These are phyloP conservation scores for Sturnira hondurensis DNA, from an alignment of 2,113 vertebrate genomes.

Conservation along the genomic window DNA sequence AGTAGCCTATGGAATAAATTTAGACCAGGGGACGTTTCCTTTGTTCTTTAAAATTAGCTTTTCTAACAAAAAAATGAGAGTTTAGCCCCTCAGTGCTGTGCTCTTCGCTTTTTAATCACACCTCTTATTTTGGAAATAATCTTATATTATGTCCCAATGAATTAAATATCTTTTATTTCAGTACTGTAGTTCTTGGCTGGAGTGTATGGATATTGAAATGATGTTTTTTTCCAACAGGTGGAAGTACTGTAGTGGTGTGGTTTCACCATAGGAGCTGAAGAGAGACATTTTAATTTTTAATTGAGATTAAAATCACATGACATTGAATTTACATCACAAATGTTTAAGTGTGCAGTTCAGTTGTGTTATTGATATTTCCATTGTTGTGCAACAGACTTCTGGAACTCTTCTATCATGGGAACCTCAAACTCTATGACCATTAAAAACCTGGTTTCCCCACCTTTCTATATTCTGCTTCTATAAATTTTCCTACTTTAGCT, in stretches of 20 bases:
- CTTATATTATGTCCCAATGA: not conserved
- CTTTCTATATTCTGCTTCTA: not conserved
- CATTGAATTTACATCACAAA: not conserved
- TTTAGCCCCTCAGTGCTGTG: not conserved
- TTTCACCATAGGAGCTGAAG: conserved; percentile 33
- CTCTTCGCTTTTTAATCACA: conserved; percentile 3
- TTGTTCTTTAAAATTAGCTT: not conserved
- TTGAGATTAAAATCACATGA: not conserved
- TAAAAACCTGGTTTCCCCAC: not conserved
- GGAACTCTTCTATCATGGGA: not conserved
- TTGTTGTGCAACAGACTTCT: not conserved
- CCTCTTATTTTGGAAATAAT: not conserved
- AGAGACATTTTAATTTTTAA: not conserved
- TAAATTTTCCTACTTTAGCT: not conserved
- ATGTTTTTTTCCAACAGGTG: not conserved
- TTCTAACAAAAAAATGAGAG: conserved; percentile 15
- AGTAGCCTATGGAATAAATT: not conserved
- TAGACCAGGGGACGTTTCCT: not conserved
- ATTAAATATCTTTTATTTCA: not conserved
- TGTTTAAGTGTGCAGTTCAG: not conserved
- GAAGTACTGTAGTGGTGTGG: not conserved
- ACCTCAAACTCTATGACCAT: not conserved
- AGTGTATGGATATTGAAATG: not conserved
- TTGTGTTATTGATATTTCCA: not conserved
- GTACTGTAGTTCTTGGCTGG: not conserved